Evolutionary conservation across 2,797 vertebrate species (phyloP).

Genomic region (Anas acuta): DNA sequence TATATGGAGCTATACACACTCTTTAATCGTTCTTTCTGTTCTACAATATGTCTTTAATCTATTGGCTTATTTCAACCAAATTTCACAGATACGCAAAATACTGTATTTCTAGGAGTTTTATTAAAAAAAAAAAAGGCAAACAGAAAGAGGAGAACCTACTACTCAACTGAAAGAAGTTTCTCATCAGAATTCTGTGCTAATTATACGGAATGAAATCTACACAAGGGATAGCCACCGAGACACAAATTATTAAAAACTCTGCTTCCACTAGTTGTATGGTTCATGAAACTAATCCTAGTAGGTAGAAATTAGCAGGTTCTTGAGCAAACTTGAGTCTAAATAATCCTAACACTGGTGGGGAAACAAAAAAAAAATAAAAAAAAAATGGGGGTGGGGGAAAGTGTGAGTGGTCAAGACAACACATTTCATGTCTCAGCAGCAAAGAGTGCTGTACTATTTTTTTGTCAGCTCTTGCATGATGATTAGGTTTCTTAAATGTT

Average conservation of each 20-base stretch:
- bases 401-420: neutral
- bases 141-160: neutral
- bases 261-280: neutral
- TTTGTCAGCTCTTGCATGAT: neutral
- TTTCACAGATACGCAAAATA: neutral
- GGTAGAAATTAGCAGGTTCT: neutral
- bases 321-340: neutral
- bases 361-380: neutral
- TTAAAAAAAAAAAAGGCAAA: neutral
- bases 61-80: neutral
- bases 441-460: neutral
- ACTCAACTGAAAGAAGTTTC: neutral
- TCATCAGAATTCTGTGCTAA: neutral
- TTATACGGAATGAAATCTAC: neutral
- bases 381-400: neutral
- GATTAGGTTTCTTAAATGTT: neutral
- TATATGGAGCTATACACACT: neutral
- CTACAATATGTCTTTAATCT: neutral
- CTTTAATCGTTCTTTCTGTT: neutral
- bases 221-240: neutral
- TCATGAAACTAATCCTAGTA: neutral
- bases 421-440: neutral
- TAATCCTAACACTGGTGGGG: neutral
- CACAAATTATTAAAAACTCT: neutral
- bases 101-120: neutral